Conservation (phyloP, 2,113 vertebrate genomes). For the Grallaria varia region DNA sequence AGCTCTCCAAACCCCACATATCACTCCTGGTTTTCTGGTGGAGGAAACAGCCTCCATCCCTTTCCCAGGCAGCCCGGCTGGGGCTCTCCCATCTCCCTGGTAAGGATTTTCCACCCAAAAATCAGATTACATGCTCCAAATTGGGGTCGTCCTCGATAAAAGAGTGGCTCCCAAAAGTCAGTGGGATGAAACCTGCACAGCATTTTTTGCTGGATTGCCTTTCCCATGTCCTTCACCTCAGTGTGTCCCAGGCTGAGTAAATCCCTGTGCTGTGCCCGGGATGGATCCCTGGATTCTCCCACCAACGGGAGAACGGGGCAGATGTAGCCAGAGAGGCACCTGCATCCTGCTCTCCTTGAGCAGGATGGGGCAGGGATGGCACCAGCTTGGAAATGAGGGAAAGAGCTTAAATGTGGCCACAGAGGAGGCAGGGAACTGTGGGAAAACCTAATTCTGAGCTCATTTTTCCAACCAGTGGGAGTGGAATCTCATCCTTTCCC, state of each 20-base stretch:
- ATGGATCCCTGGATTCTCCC: background rate
- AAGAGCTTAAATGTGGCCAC: background rate
- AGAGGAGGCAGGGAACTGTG: background rate
- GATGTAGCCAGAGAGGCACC: background rate
- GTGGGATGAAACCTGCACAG: background rate
- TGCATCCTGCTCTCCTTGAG: background rate
- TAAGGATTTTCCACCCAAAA: background rate
- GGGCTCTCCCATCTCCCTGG: background rate
- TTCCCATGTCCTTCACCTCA: background rate
- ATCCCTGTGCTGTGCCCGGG: background rate
- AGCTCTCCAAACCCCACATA: background rate
- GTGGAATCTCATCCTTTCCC: background rate
- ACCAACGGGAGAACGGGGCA: too few species aligned
- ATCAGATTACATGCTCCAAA: background rate
- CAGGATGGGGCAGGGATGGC: background rate
- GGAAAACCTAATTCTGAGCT: background rate
- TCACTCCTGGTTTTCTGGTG: background rate
- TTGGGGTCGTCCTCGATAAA: background rate
- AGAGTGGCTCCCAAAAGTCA: fast-evolving
- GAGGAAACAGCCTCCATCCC: background rate
- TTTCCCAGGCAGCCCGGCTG: background rate
- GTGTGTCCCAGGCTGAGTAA: background rate
- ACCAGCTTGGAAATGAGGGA: background rate
- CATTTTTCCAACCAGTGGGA: background rate
- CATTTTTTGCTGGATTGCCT: background rate